A percentile compares a stretch with the other conserved stretches of the same genome.
Evolutionary conservation across 1,140 invertebrate species (phyloP).

Genomic region (Tribolium castaneum): DNA sequence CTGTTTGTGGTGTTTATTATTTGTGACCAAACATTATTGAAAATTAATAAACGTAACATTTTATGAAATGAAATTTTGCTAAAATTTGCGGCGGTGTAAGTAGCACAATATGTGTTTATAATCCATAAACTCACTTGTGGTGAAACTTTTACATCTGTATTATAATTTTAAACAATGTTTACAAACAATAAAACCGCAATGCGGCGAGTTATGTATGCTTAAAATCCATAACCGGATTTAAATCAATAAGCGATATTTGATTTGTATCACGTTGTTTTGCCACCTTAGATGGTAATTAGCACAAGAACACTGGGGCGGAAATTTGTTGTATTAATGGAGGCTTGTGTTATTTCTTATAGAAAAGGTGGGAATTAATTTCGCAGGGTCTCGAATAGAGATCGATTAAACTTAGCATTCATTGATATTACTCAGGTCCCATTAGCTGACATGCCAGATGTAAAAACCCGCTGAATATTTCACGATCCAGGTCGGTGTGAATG

Average conservation of each 20-base stretch:
- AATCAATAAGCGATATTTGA: not conserved
- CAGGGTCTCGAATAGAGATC: conserved; percentile 36
- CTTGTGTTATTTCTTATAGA: conserved; percentile 15
- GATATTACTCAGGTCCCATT: conserved; percentile 53
- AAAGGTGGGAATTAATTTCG: conserved; percentile 3
- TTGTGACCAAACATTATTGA: not conserved
- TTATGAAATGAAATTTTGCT: not conserved
- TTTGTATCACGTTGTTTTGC: not conserved
- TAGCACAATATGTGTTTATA: too few species aligned
- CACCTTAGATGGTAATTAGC: not conserved
- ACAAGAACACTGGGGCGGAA: not conserved
- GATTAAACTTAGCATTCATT: conserved; percentile 54
- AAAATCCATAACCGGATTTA: not conserved
- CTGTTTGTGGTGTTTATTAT: not conserved
- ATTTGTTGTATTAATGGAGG: conserved; percentile 15
- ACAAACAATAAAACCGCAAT: not conserved
- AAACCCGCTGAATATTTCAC: conserved; percentile 59
- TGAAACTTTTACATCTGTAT: too few species aligned
- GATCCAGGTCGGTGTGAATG: conserved; percentile 55
- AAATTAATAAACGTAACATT: not conserved
- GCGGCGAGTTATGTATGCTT: not conserved
- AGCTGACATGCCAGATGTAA: conserved; percentile 54
- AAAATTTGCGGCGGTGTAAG: too few species aligned
- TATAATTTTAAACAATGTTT: too few species aligned
- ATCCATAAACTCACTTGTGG: too few species aligned